phyloP scores from a whole-genome alignment of 2,888 invertebrate species.

The Hymenopus coronatus region DNA sequence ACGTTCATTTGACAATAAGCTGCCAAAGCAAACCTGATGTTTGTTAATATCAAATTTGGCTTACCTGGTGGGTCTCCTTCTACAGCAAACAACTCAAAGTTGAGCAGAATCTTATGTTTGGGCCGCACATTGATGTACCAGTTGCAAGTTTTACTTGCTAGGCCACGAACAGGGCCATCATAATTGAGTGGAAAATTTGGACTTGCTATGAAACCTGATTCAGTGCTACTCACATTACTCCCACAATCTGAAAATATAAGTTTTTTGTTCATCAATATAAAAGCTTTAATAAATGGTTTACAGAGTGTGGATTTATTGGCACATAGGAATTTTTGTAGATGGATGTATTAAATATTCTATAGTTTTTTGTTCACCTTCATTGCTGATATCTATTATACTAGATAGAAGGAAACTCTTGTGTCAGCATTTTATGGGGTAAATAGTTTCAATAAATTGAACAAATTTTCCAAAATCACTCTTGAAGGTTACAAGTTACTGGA shows the following conservation, averaged over 20 bases:
- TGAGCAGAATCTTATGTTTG: conserved; percentile 83
- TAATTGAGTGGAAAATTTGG: conserved; percentile 91
- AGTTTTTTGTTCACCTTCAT: too few species aligned
- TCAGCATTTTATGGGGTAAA: too few species aligned
- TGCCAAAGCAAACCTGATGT: too few species aligned
- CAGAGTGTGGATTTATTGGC: too few species aligned
- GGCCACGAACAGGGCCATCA: conserved; percentile 73
- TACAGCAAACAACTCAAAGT: conserved; percentile 87
- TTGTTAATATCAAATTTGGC: conserved; percentile 36
- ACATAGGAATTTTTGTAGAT: too few species aligned
- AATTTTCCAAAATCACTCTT: too few species aligned
- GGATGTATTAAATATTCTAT: too few species aligned
- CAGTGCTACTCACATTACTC: conserved; percentile 80
- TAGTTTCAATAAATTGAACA: too few species aligned
- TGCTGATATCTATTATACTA: too few species aligned
- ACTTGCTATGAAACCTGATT: conserved; percentile 80
- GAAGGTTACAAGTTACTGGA: too few species aligned
- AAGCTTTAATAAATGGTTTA: not conserved
- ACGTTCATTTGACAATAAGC: too few species aligned
- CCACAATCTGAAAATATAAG: conserved; percentile 71
- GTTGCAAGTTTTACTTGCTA: conserved; percentile 88
- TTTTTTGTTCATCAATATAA: not conserved
- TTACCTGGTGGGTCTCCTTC: conserved; percentile 88
- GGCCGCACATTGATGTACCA: conserved; percentile 92
- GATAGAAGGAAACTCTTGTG: too few species aligned